A percentile compares a stretch with the other conserved stretches of the same genome.
phyloP scores from a whole-genome alignment of 2,888 invertebrate genomes.

The Mantis religiosa region DNA sequence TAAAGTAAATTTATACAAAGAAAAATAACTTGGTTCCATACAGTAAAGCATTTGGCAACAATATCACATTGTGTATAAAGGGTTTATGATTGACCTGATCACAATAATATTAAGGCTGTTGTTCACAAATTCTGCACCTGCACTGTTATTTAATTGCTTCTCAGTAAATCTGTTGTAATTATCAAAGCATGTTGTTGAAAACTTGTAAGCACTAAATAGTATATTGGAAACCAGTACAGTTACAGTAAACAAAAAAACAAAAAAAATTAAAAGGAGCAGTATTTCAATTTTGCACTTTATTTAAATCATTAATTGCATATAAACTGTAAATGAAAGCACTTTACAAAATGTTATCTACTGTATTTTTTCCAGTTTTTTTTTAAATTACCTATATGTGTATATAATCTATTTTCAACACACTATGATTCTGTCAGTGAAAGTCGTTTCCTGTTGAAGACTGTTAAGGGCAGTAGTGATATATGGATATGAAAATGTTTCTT shows the following conservation, averaged over 20 bases:
- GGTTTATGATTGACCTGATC: not conserved
- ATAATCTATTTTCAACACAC: not conserved
- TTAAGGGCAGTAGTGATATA: not conserved
- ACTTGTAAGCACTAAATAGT: not conserved
- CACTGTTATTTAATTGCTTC: not conserved
- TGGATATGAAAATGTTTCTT: not conserved
- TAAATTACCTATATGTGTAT: not conserved
- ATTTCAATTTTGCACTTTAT: not conserved
- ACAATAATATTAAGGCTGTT: not conserved
- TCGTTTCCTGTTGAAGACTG: not conserved
- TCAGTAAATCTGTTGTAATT: not conserved
- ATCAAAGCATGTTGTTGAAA: not conserved
- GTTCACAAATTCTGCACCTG: not conserved
- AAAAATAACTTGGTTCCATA: not conserved
- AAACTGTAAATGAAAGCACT: not conserved
- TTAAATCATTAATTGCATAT: not conserved
- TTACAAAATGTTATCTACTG: not conserved
- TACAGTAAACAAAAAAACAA: not conserved
- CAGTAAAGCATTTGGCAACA: conserved; percentile 1
- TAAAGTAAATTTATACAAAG: not conserved
- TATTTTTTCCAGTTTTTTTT: not conserved
- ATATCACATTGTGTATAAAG: not conserved
- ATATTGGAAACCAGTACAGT: not conserved
- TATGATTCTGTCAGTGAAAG: not conserved
- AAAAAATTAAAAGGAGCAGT: not conserved